Conservation (phyloP, 2,888 invertebrate genomes). For the Cynaeus angustus region DNA sequence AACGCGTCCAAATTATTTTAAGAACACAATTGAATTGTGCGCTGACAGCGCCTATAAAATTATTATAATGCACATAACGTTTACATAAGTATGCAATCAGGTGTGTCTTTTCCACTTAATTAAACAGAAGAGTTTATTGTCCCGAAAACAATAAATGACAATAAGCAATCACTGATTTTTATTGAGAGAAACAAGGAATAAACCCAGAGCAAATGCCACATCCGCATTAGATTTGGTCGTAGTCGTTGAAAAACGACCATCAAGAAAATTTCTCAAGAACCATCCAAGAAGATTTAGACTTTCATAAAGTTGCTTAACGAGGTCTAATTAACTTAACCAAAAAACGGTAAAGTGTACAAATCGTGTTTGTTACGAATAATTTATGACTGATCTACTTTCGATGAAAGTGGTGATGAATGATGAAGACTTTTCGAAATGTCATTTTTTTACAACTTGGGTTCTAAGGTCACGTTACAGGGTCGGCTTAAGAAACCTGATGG, state of each 20-base stretch:
- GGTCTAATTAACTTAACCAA: too few relatives aligned
- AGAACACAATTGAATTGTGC: too few relatives aligned
- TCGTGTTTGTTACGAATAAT: too few relatives aligned
- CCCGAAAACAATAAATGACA: not conserved
- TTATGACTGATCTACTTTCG: slow-evolving; percentile 1
- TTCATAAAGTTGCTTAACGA: too few relatives aligned
- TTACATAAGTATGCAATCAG: slow-evolving; percentile 8
- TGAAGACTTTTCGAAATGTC: slow-evolving; percentile 2
- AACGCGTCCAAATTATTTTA: not conserved
- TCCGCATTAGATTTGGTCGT: not conserved
- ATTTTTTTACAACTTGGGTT: not conserved
- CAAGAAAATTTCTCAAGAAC: too few relatives aligned
- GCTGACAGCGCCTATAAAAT: not conserved
- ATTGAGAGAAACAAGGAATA: not conserved
- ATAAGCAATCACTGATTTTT: too few relatives aligned
- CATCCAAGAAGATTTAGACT: too few relatives aligned
- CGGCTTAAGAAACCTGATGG: slow-evolving; percentile 1
- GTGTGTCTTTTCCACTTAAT: slow-evolving; percentile 7
- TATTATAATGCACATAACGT: not conserved
- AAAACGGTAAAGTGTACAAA: too few relatives aligned
- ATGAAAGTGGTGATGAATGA: not conserved
- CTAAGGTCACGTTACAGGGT: not conserved
- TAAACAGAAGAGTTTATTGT: slow-evolving; percentile 16
- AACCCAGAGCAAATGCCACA: not conserved
- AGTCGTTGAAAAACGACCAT: too few relatives aligned